These are phyloP conservation scores for Thera obeliscata DNA, from an alignment of 2,888 invertebrate genomes.

Conservation along the genomic window DNA sequence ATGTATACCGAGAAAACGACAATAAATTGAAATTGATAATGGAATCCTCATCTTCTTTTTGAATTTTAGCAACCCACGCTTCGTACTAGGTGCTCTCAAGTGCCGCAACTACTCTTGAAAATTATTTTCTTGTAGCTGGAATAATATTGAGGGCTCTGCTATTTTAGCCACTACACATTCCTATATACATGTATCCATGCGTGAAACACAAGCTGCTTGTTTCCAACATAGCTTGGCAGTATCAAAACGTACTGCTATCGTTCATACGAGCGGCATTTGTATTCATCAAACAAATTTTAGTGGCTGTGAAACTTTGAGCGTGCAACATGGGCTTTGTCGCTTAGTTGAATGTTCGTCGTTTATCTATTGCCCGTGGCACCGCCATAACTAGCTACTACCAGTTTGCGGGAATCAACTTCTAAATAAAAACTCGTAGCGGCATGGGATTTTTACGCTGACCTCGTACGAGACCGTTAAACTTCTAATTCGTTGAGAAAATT, in stretches of 20 bases:
- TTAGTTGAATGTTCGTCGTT: slow-evolving; percentile 24
- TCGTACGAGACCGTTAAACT: neutral
- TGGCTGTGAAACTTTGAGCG: slow-evolving; percentile 26
- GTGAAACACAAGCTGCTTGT: slow-evolving; percentile 15
- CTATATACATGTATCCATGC: slow-evolving; percentile 7
- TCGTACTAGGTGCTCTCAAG: neutral
- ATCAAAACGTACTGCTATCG: slow-evolving; percentile 16
- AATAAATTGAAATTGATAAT: neutral
- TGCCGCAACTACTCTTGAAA: neutral
- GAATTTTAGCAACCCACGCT: neutral
- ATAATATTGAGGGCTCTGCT: slow-evolving; percentile 2
- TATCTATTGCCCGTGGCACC: slow-evolving; percentile 25
- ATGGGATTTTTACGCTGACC: slow-evolving; percentile 1
- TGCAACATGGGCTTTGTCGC: slow-evolving; percentile 23
- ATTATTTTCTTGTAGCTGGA: neutral
- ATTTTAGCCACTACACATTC: slow-evolving; percentile 3
- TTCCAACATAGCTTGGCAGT: slow-evolving; percentile 18
- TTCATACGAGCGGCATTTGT: slow-evolving; percentile 17
- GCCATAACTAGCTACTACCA: slow-evolving; percentile 1
- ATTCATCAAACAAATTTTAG: slow-evolving; percentile 27
- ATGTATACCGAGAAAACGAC: neutral
- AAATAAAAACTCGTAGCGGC: slow-evolving; percentile 21
- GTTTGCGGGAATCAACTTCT: slow-evolving; percentile 13
- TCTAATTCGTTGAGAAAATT: no score
- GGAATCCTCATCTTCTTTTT: neutral